These are phyloP conservation scores for Noctua janthe DNA, from an alignment of 2,888 invertebrate species.

Conservation along the genomic window DNA sequence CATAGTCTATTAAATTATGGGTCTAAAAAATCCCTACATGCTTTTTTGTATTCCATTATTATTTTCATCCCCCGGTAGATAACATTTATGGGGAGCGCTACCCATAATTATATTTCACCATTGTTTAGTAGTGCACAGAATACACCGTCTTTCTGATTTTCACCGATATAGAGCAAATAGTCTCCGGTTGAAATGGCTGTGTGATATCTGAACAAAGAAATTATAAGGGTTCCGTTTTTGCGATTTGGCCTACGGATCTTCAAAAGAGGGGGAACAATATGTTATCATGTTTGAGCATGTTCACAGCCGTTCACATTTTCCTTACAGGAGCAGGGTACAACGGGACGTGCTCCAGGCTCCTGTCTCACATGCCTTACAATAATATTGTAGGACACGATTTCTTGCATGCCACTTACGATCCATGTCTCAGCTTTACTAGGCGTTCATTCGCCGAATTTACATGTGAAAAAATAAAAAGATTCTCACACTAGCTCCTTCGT, in stretches of 20 bases:
- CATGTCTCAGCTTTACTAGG: slow-evolving; percentile 49
- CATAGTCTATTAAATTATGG: background rate
- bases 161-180: background rate
- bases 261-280: slow-evolving; percentile 2
- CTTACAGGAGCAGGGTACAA: slow-evolving; percentile 10
- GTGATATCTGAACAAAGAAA: background rate
- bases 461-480: slow-evolving; percentile 47
- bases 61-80: background rate
- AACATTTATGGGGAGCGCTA: background rate
- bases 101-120: background rate
- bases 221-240: background rate
- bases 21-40: background rate
- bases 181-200: background rate
- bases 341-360: slow-evolving; percentile 28
- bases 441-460: slow-evolving; percentile 46
- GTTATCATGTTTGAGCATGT: slow-evolving; percentile 43
- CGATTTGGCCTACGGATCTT: background rate
- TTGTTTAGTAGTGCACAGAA: background rate
- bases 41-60: background rate
- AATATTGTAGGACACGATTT: slow-evolving; percentile 35
- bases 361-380: slow-evolving; percentile 18
- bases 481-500: slow-evolving; percentile 35
- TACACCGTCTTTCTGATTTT: background rate
- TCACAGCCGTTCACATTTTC: slow-evolving; percentile 38
- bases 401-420: slow-evolving; percentile 43